A percentile compares a stretch with the other conserved stretches of the same genome.
phyloP scores from a whole-genome alignment of 2,797 vertebrate species.

The Bucorvus abyssinicus region DNA sequence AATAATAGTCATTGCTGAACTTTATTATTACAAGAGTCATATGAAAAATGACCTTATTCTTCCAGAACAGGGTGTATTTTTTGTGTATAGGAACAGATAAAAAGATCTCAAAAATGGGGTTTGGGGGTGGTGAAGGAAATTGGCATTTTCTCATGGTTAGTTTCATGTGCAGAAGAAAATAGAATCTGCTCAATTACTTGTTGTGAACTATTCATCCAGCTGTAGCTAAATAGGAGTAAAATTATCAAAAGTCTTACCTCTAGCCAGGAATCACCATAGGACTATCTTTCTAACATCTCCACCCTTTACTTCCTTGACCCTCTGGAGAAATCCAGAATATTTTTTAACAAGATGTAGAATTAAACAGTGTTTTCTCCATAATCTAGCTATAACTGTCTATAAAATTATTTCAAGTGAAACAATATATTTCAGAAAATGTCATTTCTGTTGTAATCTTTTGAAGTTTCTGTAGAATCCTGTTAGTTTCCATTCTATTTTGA shows the following conservation, averaged over 20 bases:
- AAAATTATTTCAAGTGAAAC: not conserved
- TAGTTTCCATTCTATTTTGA: not conserved
- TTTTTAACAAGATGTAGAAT: not conserved
- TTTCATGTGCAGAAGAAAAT: not conserved
- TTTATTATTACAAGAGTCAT: not conserved
- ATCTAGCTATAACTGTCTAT: not conserved
- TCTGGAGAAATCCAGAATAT: not conserved
- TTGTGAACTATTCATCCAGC: not conserved
- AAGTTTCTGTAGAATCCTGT: not conserved
- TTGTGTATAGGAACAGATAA: not conserved
- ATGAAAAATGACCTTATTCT: not conserved
- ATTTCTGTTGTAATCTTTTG: not conserved
- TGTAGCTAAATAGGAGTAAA: slow-evolving; percentile 26
- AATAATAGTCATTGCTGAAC: not conserved
- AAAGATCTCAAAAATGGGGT: not conserved
- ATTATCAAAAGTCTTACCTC: slow-evolving; percentile 19
- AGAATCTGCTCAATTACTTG: not conserved
- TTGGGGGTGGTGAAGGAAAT: not conserved
- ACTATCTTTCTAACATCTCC: not conserved
- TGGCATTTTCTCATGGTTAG: not conserved
- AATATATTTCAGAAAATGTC: not conserved
- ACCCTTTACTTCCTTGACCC: not conserved
- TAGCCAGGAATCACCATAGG: not conserved
- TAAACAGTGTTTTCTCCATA: not conserved
- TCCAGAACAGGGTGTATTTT: not conserved